These are phyloP conservation scores for Parnassius glacialis DNA, from an alignment of 2,888 invertebrate species.

Conservation along the genomic window DNA sequence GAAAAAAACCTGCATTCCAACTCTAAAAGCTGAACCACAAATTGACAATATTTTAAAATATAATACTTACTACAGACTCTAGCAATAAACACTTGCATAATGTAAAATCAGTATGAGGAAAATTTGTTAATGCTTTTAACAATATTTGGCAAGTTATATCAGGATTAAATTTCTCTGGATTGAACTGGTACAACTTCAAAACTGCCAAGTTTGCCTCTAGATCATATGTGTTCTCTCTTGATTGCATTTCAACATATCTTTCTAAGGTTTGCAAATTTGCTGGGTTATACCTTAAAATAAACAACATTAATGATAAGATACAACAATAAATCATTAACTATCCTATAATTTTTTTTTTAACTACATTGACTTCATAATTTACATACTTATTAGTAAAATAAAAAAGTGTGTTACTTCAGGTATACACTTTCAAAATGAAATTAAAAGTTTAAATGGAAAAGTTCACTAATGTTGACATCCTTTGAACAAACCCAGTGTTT, in stretches of 20 bases:
- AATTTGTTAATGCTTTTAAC: constrained; percentile 96
- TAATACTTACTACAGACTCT: constrained; percentile 78
- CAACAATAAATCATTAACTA: too few relatives aligned
- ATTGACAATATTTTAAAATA: neutral
- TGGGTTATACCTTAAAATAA: constrained; percentile 92
- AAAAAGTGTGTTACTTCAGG: too few relatives aligned
- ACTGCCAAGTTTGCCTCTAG: constrained; percentile 98
- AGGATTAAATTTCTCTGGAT: constrained; percentile 91
- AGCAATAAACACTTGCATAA: constrained; percentile 97
- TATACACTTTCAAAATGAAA: too few relatives aligned
- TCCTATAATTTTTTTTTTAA: too few relatives aligned
- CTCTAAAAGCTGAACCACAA: too few relatives aligned
- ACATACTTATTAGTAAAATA: too few relatives aligned
- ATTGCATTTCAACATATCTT: constrained; percentile 95
- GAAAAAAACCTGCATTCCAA: neutral
- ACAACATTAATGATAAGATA: constrained; percentile 28
- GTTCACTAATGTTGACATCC: too few relatives aligned
- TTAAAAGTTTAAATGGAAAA: too few relatives aligned
- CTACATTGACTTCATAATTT: too few relatives aligned
- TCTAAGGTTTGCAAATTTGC: constrained; percentile 95
- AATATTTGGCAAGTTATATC: constrained; percentile 94
- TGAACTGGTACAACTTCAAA: constrained; percentile 97
- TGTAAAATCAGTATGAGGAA: constrained; percentile 98
- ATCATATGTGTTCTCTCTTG: constrained; percentile 96
- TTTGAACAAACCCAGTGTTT: too few relatives aligned